Evolutionary conservation across 2,888 invertebrate genomes (phyloP), one percentile per base, ranked within the genome.

Genomic region (Brenthis hecate): DNA sequence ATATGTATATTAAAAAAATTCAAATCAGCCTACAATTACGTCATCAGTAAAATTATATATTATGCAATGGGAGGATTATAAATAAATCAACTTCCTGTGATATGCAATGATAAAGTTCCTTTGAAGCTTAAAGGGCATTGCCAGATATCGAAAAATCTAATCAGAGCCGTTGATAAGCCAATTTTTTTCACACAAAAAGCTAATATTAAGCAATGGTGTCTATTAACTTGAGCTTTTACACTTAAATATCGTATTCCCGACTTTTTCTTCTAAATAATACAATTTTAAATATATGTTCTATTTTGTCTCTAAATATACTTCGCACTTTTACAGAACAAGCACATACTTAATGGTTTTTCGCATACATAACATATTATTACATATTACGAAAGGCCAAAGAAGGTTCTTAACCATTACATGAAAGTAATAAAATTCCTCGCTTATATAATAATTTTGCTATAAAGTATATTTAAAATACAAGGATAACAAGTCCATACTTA

Each of bases 111-210:
- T 89, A 89, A 88, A 80, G 79, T 75, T 76, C 76, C 79, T 80
- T 78, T 81, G 79, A 81, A 82, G 77, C 72, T 78, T 74, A 81
- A 84, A 87, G 91, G 90, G 87, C 90, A 91, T 87, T 88, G 91
- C 79, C 90, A 91, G 91, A 91, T 91, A 90, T 73, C 78, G 78
- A 78, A 79, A 71, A 73, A 80, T 82, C 77, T 85, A 83, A 86
- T 86, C 86, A 79, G 84, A 87, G 84, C 83, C 70, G 70, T 69
- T 68, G 79, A 84, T 83, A 85, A 82, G 74, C 68, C 72, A 73
- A 74, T 75, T 72, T 78, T 80, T 72, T 84, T 83, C 82, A 86
- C 79, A 84, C 74, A 74, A 73, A 71, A 54, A 58, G 67, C 61
- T 61, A 65, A 71, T 66, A 61, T 70, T 63, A 61, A 23, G 63